Base-by-base conservation (phyloP, 2,888 invertebrate genomes). In the Drosophila borealis region DNA sequence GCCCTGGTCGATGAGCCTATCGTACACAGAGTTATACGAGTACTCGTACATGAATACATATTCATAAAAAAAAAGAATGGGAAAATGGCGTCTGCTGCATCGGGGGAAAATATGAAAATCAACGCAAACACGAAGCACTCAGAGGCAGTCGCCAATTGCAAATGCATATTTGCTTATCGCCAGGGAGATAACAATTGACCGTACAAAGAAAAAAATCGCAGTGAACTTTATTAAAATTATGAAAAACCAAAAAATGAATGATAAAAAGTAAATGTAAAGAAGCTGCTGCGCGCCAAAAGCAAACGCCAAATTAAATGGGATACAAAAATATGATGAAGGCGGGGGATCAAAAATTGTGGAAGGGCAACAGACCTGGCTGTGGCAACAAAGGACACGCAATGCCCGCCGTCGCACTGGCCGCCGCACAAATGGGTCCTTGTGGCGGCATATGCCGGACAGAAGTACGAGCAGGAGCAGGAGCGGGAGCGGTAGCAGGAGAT, bases 201-300 rank as follows among this genome's bases (percentile, higher is more conserved):
- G 66, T 50, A 44, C 69, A 45, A 3, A 45, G 17, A 37, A 60
- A 63, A 70, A 85, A 78, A 88, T 80, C 67, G 48, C 63, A 25
- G 69, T 66, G 86, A 85, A 84, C 86, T 85, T 84, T 85, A 84
- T 84, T 88, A 84, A 88, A 84, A 88, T 84, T 74, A 88, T 76
- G 63, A 65, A 78, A 69, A 55, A 49, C 25, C 45, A 39, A 46
- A 59, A 50, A 59, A 57, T 42, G 48, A 55, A 39, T 19, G 29
- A 50, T 49, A 56, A 50, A 56, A 62, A 59, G 54, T 39, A 51
- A 36, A 34, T 65, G 13, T 21, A 50, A 64, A 56, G 74, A 78
- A 68, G 49, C 46, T 59, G 56, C 42, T n/a, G 56, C 42, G 34
- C 49, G 46, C 55, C 67, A 75, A 61, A 37, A 60, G 76, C 80